Evolutionary conservation across 2,113 vertebrate genomes (phyloP), one percentile per base, ranked within the genome.

Genomic region (Cyanocitta stelleri): DNA sequence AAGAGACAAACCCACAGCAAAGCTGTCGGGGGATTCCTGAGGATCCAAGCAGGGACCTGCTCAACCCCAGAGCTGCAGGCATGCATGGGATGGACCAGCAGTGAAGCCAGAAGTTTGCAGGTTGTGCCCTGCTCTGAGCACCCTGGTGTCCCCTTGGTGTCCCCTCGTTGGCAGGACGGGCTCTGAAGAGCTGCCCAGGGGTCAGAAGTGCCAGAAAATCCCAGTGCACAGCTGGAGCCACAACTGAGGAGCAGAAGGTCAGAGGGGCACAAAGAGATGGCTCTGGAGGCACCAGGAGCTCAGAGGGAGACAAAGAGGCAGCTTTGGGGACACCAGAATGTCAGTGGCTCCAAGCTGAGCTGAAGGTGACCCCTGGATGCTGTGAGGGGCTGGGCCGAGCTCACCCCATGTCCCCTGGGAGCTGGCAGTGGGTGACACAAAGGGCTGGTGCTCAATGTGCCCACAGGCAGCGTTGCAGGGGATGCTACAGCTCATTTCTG

Each of bases 401-500:
- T 20, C 32, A 7, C 1, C 46, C 3, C 10, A 26, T 18, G 72
- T 64, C 56, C 79, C 32, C 56, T 44, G 23, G 1, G 5, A 17
- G 72, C 19, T 33, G 63, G 56, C 19, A 63, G 44, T 14, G 87
- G 49, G 55, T 72, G 92, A 73, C 94, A 93, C 46, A 9, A 1
- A 5, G 22, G 2, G 27, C 68, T 22, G 55, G 39, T 8, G 56
- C 46, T 61, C 43, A 54, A 44, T 58, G 87, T 51, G 43, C 68
- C 94, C 84, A 59, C 87, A 95, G 66, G 51, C 86, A 71, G 18
- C 27, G 39, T 18, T 92, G 81, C 88, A 80, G 88, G 86, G 94
- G 90, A 62, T 72, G 77, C 79, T 69, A 48, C 97, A 96, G 91
- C 95, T 95, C 95, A 83, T 92, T 96, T 92, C 88, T 92, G 90